Evolutionary conservation across 2,113 vertebrate species (phyloP).

Genomic region (Oxyruncus cristatus): DNA sequence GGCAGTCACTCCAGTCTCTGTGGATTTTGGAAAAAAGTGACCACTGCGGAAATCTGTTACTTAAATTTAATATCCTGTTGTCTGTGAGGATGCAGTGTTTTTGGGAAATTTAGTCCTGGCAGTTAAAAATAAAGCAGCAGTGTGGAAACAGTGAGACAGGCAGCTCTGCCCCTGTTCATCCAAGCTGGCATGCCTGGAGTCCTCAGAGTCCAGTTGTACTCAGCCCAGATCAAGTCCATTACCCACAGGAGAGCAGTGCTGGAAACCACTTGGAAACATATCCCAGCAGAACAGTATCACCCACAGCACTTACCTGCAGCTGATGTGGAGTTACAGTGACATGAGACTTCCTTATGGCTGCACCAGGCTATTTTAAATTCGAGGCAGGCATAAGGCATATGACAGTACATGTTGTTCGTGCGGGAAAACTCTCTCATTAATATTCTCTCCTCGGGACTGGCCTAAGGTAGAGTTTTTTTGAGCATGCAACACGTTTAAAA

Average conservation of each 20-base stretch:
- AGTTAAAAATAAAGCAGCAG: slow-evolving; percentile 4
- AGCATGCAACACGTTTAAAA: neutral
- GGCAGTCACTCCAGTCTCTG: accelerated
- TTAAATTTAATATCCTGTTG: neutral
- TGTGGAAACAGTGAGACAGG: neutral
- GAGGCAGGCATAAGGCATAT: neutral
- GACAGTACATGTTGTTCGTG: neutral
- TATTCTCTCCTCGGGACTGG: slow-evolving; percentile 6
- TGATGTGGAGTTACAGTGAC: neutral
- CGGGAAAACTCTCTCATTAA: slow-evolving; percentile 22
- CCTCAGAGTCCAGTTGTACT: neutral
- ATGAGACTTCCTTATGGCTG: neutral
- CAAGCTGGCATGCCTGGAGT: neutral
- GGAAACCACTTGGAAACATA: neutral
- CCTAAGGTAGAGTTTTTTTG: neutral
- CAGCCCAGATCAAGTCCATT: neutral
- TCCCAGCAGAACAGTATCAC: neutral
- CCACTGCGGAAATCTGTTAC: neutral
- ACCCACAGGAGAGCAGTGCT: neutral
- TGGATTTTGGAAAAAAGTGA: neutral
- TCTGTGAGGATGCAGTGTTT: neutral
- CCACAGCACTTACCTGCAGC: neutral
- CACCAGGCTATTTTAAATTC: neutral
- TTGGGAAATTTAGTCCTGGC: neutral
- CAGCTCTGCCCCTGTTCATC: neutral